Base-by-base conservation (phyloP, 2,113 vertebrate species). In the Neolamprologus tretocephalus region DNA sequence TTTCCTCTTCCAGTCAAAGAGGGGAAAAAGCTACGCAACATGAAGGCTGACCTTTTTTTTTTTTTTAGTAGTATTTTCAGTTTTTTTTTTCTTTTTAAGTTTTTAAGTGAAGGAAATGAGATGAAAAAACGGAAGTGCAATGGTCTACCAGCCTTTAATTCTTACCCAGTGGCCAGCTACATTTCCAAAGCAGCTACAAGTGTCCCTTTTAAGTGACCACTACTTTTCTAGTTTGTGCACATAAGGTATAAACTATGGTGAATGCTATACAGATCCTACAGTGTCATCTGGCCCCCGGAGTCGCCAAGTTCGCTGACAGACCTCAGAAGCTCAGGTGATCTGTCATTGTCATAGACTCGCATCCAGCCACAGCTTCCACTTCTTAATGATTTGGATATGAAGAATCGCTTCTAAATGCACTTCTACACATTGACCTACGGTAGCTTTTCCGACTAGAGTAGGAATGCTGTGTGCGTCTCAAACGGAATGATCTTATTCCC, bases 81-180 rank as follows among this genome's bases (percentile, higher is more conserved):
- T 82, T 88, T 84, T 40, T 89, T 80, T 89, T 78, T 7, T 81
- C 71, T 66, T 86, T 90, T 92, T 91, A 68, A 31, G 80, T 31
- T 86, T 80, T 49, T 61, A 89, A 53, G 89, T 94, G 88, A 94
- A 96, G 93, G 95, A 96, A 92, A 96, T 95, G 95, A 96, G 95
- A 96, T 96, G 93, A 96, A 89, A 92, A 92, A 95, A 94, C 73
- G 86, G 93, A 96, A 96, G 95, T 96, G 94, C 94, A 95, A 95
- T 85, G 95, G 81, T 93, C 93, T 94, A 96, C 91, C 93, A 94
- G 91, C 93, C 94, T 94, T 91, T 58, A 84, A 90, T 80, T 94
- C 89, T 90, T 87, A 88, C 91, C 94, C 94, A 96, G 95, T 95
- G 95, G 95, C 94, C 95, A 95, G 95, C 95, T 96, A 94, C 95